Evolutionary conservation across 2,113 vertebrate species (phyloP).

Genomic region (Globicephala melas): DNA sequence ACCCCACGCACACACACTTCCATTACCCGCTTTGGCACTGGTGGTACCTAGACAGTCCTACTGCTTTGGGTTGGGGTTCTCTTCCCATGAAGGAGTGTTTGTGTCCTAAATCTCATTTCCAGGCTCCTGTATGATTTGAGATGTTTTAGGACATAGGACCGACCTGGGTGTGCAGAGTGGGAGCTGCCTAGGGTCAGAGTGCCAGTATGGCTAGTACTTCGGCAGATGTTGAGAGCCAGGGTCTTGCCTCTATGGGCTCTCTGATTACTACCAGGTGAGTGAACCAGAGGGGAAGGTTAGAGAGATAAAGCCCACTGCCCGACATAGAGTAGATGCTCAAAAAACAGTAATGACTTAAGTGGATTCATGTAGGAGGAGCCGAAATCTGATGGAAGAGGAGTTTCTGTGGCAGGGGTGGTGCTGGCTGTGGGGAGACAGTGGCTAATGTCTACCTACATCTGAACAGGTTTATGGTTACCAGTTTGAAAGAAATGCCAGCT

Average conservation of each 20-base stretch:
- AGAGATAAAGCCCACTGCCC: too few species aligned
- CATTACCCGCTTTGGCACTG: neutral
- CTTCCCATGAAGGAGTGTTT: neutral
- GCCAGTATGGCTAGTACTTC: constrained; percentile 84
- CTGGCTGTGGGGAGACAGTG: neutral
- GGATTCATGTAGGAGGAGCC: neutral
- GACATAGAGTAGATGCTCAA: neutral
- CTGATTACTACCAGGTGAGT: constrained; percentile 78
- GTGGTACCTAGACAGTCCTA: neutral
- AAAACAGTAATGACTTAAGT: neutral
- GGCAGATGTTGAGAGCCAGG: constrained; percentile 70
- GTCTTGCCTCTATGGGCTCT: constrained; percentile 77
- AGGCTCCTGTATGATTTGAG: constrained; percentile 80
- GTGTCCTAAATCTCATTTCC: neutral
- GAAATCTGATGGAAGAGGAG: neutral
- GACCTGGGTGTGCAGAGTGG: constrained; percentile 65
- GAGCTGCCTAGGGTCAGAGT: constrained; percentile 76
- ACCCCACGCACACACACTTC: neutral
- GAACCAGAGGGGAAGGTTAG: neutral
- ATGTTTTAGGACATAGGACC: constrained; percentile 81
- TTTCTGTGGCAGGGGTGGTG: neutral
- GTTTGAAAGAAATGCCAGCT: neutral
- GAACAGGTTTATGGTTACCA: neutral
- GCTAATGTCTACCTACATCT: neutral
- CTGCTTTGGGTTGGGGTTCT: neutral